Percentiles rank a stretch among this genome's conserved stretches.
Conservation (phyloP, 2,113 vertebrate species). For the Epinephelus lanceolatus region DNA sequence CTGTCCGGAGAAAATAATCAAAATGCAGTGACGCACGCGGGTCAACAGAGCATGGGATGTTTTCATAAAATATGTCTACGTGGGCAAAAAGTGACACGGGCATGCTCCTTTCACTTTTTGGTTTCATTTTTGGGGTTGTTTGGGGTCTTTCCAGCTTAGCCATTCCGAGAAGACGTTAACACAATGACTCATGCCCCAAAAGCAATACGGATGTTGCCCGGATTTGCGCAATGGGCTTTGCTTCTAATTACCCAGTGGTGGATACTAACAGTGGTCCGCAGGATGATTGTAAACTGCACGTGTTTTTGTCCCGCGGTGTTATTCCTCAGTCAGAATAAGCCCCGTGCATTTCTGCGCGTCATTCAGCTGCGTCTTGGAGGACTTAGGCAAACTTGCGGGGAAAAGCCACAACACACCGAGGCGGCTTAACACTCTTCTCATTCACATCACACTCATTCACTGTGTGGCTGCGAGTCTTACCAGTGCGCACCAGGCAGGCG, state of each 20-base stretch:
- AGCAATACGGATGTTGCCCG: background rate
- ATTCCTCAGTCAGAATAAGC: background rate
- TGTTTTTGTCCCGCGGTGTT: constrained; percentile 24
- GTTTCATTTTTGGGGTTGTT: background rate
- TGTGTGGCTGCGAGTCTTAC: constrained; percentile 69
- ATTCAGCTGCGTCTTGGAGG: background rate
- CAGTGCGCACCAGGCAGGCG: constrained; percentile 75
- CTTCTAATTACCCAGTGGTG: background rate
- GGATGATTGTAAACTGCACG: constrained; percentile 47
- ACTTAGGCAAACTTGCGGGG: constrained; percentile 64
- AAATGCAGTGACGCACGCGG: constrained; percentile 41
- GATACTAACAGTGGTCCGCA: constrained; percentile 30
- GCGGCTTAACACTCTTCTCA: constrained; percentile 29
- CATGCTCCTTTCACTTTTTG: constrained; percentile 69
- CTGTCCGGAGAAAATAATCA: background rate
- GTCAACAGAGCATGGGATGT: constrained; percentile 15
- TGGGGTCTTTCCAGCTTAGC: constrained; percentile 23
- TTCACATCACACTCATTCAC: constrained; percentile 53
- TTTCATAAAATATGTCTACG: background rate
- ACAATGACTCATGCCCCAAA: constrained; percentile 42
- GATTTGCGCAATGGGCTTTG: constrained; percentile 21
- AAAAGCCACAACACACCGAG: constrained; percentile 9
- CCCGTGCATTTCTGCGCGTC: background rate
- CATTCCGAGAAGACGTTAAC: background rate
- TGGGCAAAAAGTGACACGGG: constrained; percentile 32